phyloP scores from a whole-genome alignment of 2,888 invertebrate species.

The Theretra japonica region DNA sequence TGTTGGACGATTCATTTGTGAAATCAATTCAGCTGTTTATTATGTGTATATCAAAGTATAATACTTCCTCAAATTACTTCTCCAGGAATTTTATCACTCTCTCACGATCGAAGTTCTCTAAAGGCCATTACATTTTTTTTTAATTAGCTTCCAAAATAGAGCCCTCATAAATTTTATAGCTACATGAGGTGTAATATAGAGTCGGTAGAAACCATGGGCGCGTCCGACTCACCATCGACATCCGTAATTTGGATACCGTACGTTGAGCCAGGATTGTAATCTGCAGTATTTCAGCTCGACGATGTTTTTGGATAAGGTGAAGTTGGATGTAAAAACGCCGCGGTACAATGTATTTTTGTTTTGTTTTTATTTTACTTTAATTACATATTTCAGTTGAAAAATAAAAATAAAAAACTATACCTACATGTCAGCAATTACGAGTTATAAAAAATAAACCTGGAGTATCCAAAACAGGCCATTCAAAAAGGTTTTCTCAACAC shows the following conservation, averaged over 20 bases:
- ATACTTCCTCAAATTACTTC: constrained; percentile 58
- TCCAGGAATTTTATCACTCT: constrained; percentile 73
- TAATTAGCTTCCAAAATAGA: constrained; percentile 81
- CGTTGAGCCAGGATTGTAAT: neutral
- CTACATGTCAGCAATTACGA: no score
- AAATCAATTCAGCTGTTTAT: constrained; percentile 38
- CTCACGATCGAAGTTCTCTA: constrained; percentile 75
- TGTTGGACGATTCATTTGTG: constrained; percentile 24
- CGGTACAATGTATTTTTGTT: no score
- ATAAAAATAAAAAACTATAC: no score
- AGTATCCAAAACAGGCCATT: no score
- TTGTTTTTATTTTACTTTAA: no score
- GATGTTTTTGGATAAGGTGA: neutral
- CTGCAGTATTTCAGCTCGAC: neutral
- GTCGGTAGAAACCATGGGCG: constrained; percentile 49
- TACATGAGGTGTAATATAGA: constrained; percentile 66
- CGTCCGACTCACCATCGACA: constrained; percentile 55
- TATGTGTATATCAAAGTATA: constrained; percentile 47
- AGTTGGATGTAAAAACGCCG: no score
- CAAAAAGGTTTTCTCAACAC: no score
- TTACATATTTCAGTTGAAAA: no score
- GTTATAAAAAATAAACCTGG: no score
- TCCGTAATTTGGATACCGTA: constrained; percentile 60
- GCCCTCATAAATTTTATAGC: constrained; percentile 80
- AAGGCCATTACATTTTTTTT: constrained; percentile 72